phyloP scores from a whole-genome alignment of 1,140 invertebrate species.

The Dinothrombium tinctorium region DNA sequence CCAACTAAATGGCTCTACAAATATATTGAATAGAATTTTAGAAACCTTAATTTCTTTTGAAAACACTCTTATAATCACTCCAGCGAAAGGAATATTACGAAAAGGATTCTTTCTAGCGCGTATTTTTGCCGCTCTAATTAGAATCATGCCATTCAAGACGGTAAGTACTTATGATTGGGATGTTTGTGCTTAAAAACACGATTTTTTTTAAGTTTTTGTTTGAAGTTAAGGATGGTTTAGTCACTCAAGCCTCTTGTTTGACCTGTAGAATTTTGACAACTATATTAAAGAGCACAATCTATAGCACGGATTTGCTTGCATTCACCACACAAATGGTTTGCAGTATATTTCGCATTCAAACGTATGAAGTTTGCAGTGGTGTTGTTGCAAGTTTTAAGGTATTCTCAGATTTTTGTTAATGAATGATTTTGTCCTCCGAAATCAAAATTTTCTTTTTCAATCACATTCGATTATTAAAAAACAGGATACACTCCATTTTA shows the following conservation, averaged over 20 bases:
- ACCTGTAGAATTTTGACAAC: background rate
- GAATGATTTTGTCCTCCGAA: too few species aligned
- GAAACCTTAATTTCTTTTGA: too few species aligned
- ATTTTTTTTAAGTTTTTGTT: background rate
- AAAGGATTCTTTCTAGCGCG: too few species aligned
- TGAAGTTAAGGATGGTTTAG: slow-evolving; percentile 5
- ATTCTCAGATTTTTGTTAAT: background rate
- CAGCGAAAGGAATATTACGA: too few species aligned
- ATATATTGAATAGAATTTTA: too few species aligned
- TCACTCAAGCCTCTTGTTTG: slow-evolving; percentile 4
- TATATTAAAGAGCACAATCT: background rate
- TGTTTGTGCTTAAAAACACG: too few species aligned
- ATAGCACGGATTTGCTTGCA: background rate
- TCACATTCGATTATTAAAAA: background rate
- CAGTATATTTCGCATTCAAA: background rate
- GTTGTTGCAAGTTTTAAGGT: slow-evolving; percentile 5
- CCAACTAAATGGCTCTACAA: too few species aligned
- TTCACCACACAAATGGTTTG: background rate
- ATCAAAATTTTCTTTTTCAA: background rate
- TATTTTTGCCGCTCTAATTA: too few species aligned
- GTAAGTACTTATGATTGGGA: too few species aligned
- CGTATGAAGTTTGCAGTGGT: slow-evolving; percentile 5
- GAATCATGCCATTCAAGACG: too few species aligned
- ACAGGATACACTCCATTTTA: slow-evolving; percentile 3
- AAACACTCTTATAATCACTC: too few species aligned